Evolutionary conservation across 2,113 vertebrate genomes (phyloP), one percentile per base, ranked within the genome.

Genomic region (Mesocricetus auratus): DNA sequence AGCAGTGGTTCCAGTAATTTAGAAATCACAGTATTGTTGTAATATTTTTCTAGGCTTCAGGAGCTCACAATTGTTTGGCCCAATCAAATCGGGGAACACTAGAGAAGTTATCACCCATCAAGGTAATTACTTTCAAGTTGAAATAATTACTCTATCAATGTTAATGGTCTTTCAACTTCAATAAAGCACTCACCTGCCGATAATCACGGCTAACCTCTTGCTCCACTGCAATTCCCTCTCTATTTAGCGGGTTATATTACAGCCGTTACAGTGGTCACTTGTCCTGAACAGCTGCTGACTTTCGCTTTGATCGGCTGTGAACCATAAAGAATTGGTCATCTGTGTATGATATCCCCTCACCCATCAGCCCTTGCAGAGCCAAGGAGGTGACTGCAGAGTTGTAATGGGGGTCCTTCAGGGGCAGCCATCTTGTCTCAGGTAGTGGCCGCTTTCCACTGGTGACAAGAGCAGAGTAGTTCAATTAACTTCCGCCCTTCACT

Each of bases 61-160:
- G 98, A 98, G 98, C 98, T 98, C 98, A 98, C 98, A 97, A 98
- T 97, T 98, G 98, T 98, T 99, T 98, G 98, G 98, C 97, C 98
- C 98, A 98, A 98, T 99, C 98, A 98, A 98, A 98, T 96, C 97
- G 96, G 97, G 98, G 98, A 98, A 98, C 98, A 98, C 98, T 96
- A 97, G 97, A 99, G 98, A 98, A 98, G 98, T 99, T 99, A 99
- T 99, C 98, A 98, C 98, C 99, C 98, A 99, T 99, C 98, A 99
- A 98, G 98, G 98, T 99, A 99, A 99, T 99, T 99, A 99, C 98
- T 98, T 99, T 99, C 98, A 99, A 99, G 99, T 99, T 99, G 98
- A 99, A 99, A 99, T 99, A 99, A 99, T 99, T 99, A 99, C 99
- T 99, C 99, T 99, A 99, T 99, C 99, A 99, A 99, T 99, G 99